These are phyloP conservation scores for Trilocha varians DNA, from an alignment of 2,888 invertebrate species.

Conservation along the genomic window DNA sequence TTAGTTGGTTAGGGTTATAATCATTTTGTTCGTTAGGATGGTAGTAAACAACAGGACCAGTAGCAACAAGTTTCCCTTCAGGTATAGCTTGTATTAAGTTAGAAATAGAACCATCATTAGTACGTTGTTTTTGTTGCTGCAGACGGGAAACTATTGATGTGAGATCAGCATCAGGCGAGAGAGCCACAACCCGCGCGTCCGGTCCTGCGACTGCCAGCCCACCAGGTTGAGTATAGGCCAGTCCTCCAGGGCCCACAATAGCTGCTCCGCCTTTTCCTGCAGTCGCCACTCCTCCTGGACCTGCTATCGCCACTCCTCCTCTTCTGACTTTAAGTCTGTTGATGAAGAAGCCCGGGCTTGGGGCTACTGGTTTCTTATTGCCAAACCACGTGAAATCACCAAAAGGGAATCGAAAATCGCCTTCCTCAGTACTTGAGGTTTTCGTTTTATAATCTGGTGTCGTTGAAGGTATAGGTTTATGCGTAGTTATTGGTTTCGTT, in stretches of 20 bases:
- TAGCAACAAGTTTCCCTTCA: slow-evolving; percentile 80
- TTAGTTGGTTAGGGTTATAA: slow-evolving; percentile 21
- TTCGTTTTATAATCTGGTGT: slow-evolving; percentile 23
- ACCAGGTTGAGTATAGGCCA: slow-evolving; percentile 82
- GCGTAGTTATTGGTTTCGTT: slow-evolving; percentile 25
- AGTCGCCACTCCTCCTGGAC: slow-evolving; percentile 86
- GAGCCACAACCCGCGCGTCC: slow-evolving; percentile 79
- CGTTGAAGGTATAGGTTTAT: slow-evolving; percentile 33
- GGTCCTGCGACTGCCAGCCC: slow-evolving; percentile 84
- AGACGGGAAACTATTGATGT: slow-evolving; percentile 62
- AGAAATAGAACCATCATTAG: slow-evolving; percentile 43
- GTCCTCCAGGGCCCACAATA: slow-evolving; percentile 84
- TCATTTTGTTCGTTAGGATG: slow-evolving; percentile 52
- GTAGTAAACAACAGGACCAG: slow-evolving; percentile 82
- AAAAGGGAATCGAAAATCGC: slow-evolving; percentile 17
- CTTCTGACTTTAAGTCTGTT: slow-evolving; percentile 79
- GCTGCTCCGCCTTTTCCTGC: slow-evolving; percentile 86
- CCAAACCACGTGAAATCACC: slow-evolving; percentile 16
- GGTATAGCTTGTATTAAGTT: slow-evolving; percentile 65
- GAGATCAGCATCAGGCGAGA: slow-evolving; percentile 76
- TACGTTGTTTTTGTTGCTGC: slow-evolving; percentile 33
- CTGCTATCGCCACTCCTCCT: slow-evolving; percentile 86
- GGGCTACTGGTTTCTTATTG: slow-evolving; percentile 34
- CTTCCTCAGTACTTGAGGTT: slow-evolving; percentile 26
- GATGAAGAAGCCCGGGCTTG: slow-evolving; percentile 78